Conservation (phyloP, 2,888 invertebrate species). For the Lasioglossum leucozonium region DNA sequence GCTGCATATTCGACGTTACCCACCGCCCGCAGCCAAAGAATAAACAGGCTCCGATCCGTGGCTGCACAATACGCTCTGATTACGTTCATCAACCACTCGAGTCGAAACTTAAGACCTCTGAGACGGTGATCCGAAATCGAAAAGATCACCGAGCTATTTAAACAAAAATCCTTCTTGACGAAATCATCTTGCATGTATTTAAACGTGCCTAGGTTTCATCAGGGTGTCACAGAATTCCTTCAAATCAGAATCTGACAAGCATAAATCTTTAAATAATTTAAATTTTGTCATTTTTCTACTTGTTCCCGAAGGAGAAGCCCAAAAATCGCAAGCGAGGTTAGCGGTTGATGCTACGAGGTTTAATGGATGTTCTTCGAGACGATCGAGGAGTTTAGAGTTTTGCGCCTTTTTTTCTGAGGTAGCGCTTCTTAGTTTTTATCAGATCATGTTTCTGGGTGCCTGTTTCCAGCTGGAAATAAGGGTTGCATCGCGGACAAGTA, state of each 20-base stretch:
- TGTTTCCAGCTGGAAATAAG: constrained; percentile 76
- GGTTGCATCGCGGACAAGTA: constrained; percentile 81
- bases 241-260: no score
- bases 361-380: background rate
- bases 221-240: no score
- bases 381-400: background rate
- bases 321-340: background rate
- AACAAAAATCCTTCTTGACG: no score
- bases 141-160: background rate
- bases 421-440: constrained; percentile 67
- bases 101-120: background rate
- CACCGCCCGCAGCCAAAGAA: constrained; percentile 22
- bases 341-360: background rate
- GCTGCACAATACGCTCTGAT: constrained; percentile 34
- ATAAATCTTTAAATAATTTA: no score
- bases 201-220: no score
- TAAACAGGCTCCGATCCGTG: constrained; percentile 19
- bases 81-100: background rate
- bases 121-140: background rate
- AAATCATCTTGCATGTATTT: no score
- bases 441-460: constrained; percentile 41
- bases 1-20: constrained; percentile 24
- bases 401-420: constrained; percentile 68
- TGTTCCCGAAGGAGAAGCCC: background rate
- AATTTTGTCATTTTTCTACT: background rate